Base-by-base conservation (phyloP, 35 echinoderm and acorn worm genomes). In the Holothuria glaberrima region DNA sequence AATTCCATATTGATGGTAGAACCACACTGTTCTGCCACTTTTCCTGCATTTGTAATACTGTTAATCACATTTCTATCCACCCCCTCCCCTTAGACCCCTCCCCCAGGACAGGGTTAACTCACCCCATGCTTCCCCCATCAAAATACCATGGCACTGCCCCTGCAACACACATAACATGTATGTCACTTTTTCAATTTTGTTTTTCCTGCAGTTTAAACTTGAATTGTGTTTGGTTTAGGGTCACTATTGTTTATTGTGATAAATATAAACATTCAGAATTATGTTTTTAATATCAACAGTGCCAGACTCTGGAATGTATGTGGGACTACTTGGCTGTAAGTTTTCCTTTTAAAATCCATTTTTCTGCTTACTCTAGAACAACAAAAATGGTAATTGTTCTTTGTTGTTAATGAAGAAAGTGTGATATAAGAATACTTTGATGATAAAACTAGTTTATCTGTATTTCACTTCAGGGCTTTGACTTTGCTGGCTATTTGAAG, bases 401-500 rank as follows among this genome's bases (percentile, higher is more conserved):
- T 69, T 12, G 9, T 17, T 69, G 31, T 67, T 67, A 6, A 16
- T 5, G 21, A 67, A 67, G 3, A 4, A 16, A 67, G 6, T 33
- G 25, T 29, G 31, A 29, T 17, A 20, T 69, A 26, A 69, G 31
- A 69, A 26, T 69, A 18, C 21, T 69, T 33, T 33, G 31, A 25
- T 29, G 31, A 9, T 69, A 69, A 13, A 29, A 69, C 9, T 10
- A 18, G 16, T 69, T 69, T 69, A 1, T 69, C 6, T 69, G 31
- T 69, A 10, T 69, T 69, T 26, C 19, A 29, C 21, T 56, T 48
- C 75, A 98, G 90, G 68, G 87, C 14, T 98, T 87, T 88, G 83
- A 98, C 36, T 86, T 86, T 81, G 96, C 89, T 50, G 96, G 96
- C 1, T 94, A 83, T 71, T 67, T 98, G 79, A 88, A 94, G 48